These are phyloP conservation scores for Spatula versicolor DNA, from an alignment of 2,797 vertebrate species.

Conservation along the genomic window DNA sequence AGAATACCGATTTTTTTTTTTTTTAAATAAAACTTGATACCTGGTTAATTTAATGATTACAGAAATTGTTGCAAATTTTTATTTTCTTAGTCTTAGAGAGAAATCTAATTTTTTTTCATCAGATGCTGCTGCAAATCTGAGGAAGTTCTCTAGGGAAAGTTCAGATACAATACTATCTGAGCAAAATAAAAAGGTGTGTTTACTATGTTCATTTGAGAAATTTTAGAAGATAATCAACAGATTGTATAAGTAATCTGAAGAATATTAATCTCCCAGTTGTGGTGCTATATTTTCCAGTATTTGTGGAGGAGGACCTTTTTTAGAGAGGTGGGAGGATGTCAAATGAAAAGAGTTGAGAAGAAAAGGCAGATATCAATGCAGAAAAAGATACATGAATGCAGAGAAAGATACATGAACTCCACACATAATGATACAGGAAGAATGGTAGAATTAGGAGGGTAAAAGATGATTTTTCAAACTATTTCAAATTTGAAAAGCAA, in stretches of 20 bases:
- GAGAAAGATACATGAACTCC: neutral
- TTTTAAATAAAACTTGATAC: neutral
- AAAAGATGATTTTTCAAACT: neutral
- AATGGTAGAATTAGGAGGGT: neutral
- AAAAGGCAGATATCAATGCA: neutral
- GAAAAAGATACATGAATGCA: neutral
- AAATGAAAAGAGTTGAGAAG: neutral
- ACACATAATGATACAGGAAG: neutral
- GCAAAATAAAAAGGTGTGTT: neutral
- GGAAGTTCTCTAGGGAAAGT: neutral
- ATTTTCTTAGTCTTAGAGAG: neutral
- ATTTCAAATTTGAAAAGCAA: neutral
- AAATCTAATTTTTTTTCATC: neutral
- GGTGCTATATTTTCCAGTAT: neutral
- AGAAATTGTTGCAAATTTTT: neutral
- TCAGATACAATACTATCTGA: neutral
- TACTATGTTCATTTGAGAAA: neutral
- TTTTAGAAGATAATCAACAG: neutral
- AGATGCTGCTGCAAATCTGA: neutral
- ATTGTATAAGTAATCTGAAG: neutral
- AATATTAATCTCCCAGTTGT: neutral
- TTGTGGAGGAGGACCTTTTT: neutral
- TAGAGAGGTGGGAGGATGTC: rapidly evolving
- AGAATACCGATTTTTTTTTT: neutral
- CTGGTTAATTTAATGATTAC: neutral